phyloP scores from a whole-genome alignment of 2,888 invertebrate genomes.

The Zaprionus lineosus region DNA sequence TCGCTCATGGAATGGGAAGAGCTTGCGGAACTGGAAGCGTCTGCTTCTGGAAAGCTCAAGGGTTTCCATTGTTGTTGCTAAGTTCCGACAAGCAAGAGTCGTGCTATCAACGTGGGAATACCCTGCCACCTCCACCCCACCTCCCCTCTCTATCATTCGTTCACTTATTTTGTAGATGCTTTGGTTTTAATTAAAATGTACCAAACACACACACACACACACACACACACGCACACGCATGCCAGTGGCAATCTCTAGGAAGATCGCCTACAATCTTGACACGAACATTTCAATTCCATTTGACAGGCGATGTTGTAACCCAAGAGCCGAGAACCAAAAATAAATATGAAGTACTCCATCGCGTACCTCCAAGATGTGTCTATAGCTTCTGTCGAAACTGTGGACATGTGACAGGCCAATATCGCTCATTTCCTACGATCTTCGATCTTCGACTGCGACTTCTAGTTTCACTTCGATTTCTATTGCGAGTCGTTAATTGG shows the following conservation, averaged over 20 bases:
- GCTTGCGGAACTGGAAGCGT: no score
- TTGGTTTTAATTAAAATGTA: constrained; percentile 73
- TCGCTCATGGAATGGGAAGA: constrained; percentile 9
- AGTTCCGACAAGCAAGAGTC: not conserved
- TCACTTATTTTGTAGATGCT: no score
- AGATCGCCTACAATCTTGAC: constrained; percentile 51
- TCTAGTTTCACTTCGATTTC: no score
- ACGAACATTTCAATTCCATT: constrained; percentile 66
- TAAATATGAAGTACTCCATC: constrained; percentile 35
- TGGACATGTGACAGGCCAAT: constrained; percentile 32
- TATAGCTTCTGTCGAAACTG: constrained; percentile 32
- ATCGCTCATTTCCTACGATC: no score
- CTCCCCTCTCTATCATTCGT: no score
- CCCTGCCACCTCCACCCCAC: no score
- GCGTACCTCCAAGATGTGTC: constrained; percentile 26
- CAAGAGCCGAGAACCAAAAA: constrained; percentile 35
- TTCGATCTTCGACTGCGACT: constrained; percentile 26
- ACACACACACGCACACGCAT: not conserved
- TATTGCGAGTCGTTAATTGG: constrained; percentile 63
- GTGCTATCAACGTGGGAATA: constrained; percentile 4
- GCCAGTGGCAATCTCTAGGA: constrained; percentile 45
- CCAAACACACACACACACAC: constrained; percentile 13
- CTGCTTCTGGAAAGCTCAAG: no score
- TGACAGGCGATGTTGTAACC: constrained; percentile 44
- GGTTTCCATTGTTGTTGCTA: not conserved